Percentiles rank a stretch among this genome's conserved stretches.
phyloP scores from a whole-genome alignment of 2,797 vertebrate species.

The Parauchenoglanis ngamensis region DNA sequence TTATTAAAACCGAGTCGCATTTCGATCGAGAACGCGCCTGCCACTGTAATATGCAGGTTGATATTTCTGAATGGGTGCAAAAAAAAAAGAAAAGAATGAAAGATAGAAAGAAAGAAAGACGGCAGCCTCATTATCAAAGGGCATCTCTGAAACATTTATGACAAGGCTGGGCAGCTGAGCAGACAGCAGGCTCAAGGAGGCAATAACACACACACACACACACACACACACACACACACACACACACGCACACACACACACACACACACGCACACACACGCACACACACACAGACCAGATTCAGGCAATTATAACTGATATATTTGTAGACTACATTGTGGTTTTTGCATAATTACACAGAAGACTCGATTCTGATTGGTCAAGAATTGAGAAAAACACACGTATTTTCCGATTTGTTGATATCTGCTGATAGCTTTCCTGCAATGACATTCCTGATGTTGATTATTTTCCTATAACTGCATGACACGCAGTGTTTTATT shows the following conservation, averaged over 20 bases:
- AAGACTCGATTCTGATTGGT: neutral
- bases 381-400: too few relatives aligned
- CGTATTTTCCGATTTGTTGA: too few relatives aligned
- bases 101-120: conserved; percentile 46
- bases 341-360: neutral
- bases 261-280: conserved; percentile 31
- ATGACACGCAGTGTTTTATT: neutral
- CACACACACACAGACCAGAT: conserved; percentile 12
- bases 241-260: conserved; percentile 37
- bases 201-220: conserved; percentile 48
- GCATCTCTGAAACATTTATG: conserved; percentile 66
- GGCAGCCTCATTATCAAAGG: conserved; percentile 63
- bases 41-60: conserved; percentile 60
- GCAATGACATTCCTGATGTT: neutral
- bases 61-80: conserved; percentile 61
- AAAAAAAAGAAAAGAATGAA: conserved; percentile 44
- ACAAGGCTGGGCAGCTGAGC: conserved; percentile 55
- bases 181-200: conserved; percentile 51
- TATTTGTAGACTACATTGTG: neutral
- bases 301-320: conserved; percentile 2
- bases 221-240: conserved; percentile 49
- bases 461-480: neutral
- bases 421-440: too few relatives aligned
- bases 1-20: conserved; percentile 58
- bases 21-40: conserved; percentile 57